These are phyloP conservation scores for Tachuris rubrigastra DNA, from an alignment of 2,113 vertebrate genomes.

Conservation along the genomic window DNA sequence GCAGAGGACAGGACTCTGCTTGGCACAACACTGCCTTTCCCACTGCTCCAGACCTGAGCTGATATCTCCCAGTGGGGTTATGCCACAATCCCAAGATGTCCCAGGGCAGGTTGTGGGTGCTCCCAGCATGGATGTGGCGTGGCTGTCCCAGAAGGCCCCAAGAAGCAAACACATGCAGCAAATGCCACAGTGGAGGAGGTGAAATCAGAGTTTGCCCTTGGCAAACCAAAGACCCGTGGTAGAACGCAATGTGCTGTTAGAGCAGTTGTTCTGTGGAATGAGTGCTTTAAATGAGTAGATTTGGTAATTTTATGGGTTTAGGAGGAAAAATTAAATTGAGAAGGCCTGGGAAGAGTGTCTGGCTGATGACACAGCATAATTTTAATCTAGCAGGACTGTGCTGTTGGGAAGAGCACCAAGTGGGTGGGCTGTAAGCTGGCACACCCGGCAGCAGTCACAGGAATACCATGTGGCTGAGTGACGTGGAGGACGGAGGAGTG, in stretches of 20 bases:
- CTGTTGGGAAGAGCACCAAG: not conserved
- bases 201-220: not conserved
- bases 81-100: not conserved
- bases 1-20: not conserved
- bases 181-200: accelerated
- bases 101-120: accelerated
- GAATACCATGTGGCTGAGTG: not conserved
- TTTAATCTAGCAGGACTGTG: not conserved
- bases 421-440: not conserved
- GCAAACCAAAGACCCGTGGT: not conserved
- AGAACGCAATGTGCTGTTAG: not conserved
- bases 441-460: not conserved
- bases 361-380: accelerated
- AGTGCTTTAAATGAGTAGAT: not conserved
- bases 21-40: not conserved
- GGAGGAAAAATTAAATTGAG: not conserved
- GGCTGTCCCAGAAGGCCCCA: not conserved
- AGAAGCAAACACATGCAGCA: not conserved
- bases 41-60: not conserved
- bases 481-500: not conserved
- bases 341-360: not conserved
- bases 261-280: not conserved
- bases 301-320: not conserved
- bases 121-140: accelerated
- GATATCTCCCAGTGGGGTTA: not conserved